Base-by-base conservation (phyloP, 2,888 invertebrate genomes). In the Eilema depressum region DNA sequence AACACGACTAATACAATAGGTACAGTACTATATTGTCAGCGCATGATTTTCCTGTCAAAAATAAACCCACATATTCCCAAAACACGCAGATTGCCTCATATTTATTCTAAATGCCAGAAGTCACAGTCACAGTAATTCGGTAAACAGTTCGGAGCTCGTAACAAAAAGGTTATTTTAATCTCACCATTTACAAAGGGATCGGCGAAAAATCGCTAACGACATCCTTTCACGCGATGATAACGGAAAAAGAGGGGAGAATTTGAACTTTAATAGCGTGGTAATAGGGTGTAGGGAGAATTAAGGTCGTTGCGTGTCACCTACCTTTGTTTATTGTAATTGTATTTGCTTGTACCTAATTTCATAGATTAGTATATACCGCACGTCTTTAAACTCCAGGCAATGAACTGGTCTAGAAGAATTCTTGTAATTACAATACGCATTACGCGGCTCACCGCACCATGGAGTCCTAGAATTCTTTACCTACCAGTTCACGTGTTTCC, bases 141-240 rank as follows among this genome's bases (percentile, higher is more conserved):
- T n/a, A n/a, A n/a, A n/a, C n/a, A n/a, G n/a, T n/a, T n/a, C n/a
- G n/a, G n/a, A n/a, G n/a, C n/a, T n/a, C n/a, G n/a, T n/a, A n/a
- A 78, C 72, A 30, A 75, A 73, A 75, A 69, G 66, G 28, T 73
- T 78, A 68, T 72, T 68, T 67, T 70, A 71, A 75, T 64, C 33
- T 37, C 56, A 33, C 65, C 62, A 66, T 68, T 67, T 59, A 66
- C 64, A 66, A 68, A 70, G 61, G 33, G 61, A 64, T 76, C 69
- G 66, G 70, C 64, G 17, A 67, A 69, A 78, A 76, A 69, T 63
- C 28, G 70, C 69, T 73, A 75, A 78, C 56, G 57, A 65, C 63
- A 37, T 33, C 10, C 0, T 11, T 20, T 28, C 81, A 79, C 67
- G 79, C 79, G 3, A 81, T 71, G 28, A 7, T 60, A n/a, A 30